Percentiles rank a stretch among this genome's conserved stretches.
These are phyloP conservation scores for Epistrophe grossulariae DNA, from an alignment of 2,888 invertebrate genomes.

Conservation along the genomic window DNA sequence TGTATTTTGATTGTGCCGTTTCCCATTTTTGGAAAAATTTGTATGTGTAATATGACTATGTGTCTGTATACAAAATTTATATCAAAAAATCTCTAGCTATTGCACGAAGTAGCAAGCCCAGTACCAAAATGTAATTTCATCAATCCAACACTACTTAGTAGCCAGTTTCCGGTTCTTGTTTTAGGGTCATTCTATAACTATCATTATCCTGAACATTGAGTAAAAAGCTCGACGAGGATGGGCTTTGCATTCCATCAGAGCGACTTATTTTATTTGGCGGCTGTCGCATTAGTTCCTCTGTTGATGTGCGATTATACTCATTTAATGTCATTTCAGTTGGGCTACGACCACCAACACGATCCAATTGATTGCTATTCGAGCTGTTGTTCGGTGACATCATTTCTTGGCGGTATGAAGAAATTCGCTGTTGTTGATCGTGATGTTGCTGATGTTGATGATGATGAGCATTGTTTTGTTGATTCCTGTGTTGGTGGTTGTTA, in stretches of 20 bases:
- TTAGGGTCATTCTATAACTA: constrained; percentile 82
- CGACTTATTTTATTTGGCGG: constrained; percentile 81
- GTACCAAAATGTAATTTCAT: constrained; percentile 60
- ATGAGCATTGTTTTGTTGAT: constrained; percentile 75
- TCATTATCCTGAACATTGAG: constrained; percentile 80
- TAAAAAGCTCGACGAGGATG: constrained; percentile 78
- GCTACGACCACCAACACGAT: constrained; percentile 80
- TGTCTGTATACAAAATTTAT: constrained; percentile 4
- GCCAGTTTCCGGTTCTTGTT: constrained; percentile 83
- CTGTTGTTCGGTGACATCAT: constrained; percentile 74
- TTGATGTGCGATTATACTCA: constrained; percentile 81
- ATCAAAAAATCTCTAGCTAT: constrained; percentile 62
- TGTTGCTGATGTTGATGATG: constrained; percentile 49
- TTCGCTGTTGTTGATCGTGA: constrained; percentile 36
- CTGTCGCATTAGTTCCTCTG: constrained; percentile 81
- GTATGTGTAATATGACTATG: neutral
- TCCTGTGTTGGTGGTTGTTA: constrained; percentile 54
- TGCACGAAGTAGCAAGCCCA: constrained; percentile 72
- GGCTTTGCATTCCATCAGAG: constrained; percentile 78
- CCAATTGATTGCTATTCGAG: constrained; percentile 62
- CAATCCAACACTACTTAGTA: constrained; percentile 78
- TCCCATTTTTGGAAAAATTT: constrained; percentile 47
- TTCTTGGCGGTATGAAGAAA: constrained; percentile 74
- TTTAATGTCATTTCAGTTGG: constrained; percentile 83
- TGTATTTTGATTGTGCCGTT: constrained; percentile 48